A percentile compares a stretch with the other conserved stretches of the same genome.
Evolutionary conservation across 2,888 invertebrate species (phyloP).

Genomic region (Pseudoips prasinana): DNA sequence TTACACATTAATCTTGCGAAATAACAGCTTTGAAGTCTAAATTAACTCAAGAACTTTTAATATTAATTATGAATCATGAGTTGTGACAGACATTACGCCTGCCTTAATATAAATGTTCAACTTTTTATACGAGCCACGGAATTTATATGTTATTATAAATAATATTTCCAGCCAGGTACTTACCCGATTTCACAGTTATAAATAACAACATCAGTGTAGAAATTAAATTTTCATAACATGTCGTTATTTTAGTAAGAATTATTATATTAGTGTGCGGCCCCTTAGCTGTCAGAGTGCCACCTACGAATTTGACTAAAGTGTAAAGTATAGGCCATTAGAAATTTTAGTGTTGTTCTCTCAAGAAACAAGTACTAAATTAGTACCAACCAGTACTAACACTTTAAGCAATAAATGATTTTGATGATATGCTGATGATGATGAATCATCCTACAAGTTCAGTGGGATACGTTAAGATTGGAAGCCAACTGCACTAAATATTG

Average conservation of each 20-base stretch:
- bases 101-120: constrained; percentile 9
- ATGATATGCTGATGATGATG: too few species aligned
- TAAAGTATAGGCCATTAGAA: too few species aligned
- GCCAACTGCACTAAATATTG: constrained; percentile 36
- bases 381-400: too few species aligned
- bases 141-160: constrained; percentile 5
- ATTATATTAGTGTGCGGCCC: too few species aligned
- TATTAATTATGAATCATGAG: constrained; percentile 4
- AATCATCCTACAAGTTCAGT: constrained; percentile 38
- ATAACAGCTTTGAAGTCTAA: constrained; percentile 10
- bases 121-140: constrained; percentile 9
- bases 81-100: not conserved
- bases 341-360: too few species aligned
- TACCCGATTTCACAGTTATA: constrained; percentile 7
- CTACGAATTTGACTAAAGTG: constrained; percentile 33
- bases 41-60: constrained; percentile 7
- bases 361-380: too few species aligned
- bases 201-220: constrained; percentile 16
- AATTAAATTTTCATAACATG: constrained; percentile 21
- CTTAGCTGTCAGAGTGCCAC: constrained; percentile 35
- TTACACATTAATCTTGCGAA: not conserved
- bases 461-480: constrained; percentile 27
- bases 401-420: too few species aligned
- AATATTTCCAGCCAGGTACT: constrained; percentile 1
- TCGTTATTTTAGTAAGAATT: constrained; percentile 7